Conservation (phyloP, 1,140 invertebrate species). For the Latrodectus geometricus region DNA sequence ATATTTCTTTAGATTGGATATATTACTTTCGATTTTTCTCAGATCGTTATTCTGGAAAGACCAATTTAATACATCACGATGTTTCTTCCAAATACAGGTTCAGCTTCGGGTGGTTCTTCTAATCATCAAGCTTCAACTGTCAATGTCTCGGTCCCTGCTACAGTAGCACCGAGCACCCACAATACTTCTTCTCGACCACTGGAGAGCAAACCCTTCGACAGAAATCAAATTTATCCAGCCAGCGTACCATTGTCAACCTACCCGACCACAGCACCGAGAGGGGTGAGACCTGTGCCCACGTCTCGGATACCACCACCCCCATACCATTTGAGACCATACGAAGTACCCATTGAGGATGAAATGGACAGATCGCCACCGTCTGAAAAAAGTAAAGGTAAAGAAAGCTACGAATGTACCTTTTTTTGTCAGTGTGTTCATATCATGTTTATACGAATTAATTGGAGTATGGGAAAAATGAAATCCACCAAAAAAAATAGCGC, state of each 20-base stretch:
- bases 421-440: too few species aligned
- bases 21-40: too few species aligned
- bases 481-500: too few species aligned
- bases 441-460: too few species aligned
- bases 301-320: slow-evolving; percentile 8
- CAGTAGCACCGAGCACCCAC: neutral
- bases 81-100: neutral
- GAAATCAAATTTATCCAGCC: neutral
- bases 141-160: slow-evolving; percentile 20
- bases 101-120: slow-evolving; percentile 5
- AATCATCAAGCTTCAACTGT: slow-evolving; percentile 16
- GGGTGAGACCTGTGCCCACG: neutral
- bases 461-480: too few species aligned
- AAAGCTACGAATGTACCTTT: too few species aligned
- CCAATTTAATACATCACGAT: too few species aligned
- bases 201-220: slow-evolving; percentile 5
- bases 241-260: neutral
- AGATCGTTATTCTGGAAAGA: too few species aligned
- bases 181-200: neutral
- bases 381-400: slow-evolving; percentile 41
- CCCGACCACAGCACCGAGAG: neutral
- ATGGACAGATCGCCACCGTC: slow-evolving; percentile 46
- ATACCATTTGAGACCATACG: slow-evolving; percentile 33
- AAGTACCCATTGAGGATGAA: slow-evolving; percentile 55
- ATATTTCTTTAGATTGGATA: too few species aligned